Conservation (phyloP, 1,140 invertebrate genomes). For the Drosophila leontia region DNA sequence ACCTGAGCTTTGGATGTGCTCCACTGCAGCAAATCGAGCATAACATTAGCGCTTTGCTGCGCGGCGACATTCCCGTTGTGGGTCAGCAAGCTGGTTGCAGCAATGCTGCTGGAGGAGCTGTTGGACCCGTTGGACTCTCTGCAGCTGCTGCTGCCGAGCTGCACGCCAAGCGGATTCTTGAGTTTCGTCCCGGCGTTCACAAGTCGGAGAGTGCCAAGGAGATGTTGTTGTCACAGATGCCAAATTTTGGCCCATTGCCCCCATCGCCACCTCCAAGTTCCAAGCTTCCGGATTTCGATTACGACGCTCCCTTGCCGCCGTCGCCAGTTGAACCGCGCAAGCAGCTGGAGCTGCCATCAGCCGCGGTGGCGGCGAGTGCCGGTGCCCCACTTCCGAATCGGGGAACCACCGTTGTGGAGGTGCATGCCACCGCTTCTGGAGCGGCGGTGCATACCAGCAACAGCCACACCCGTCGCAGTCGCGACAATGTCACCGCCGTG, state of each 20-base stretch:
- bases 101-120: conserved; percentile 18
- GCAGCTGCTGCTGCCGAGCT: conserved; percentile 61
- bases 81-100: conserved; percentile 51
- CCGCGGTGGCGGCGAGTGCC: conserved; percentile 89
- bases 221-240: conserved; percentile 86
- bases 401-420: conserved; percentile 70
- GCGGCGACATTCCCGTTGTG: conserved; percentile 85
- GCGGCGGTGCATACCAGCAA: conserved; percentile 65
- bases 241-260: conserved; percentile 82
- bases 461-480: conserved; percentile 67
- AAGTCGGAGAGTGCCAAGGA: conserved; percentile 90
- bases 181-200: conserved; percentile 87
- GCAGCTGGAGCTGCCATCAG: conserved; percentile 87
- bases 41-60: conserved; percentile 87
- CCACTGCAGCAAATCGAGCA: conserved; percentile 88
- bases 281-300: conserved; percentile 78
- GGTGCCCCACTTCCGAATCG: conserved; percentile 44
- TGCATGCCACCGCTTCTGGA: conserved; percentile 73
- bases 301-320: conserved; percentile 90
- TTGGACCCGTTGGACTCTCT: conserved; percentile 11
- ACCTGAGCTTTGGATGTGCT: conserved; percentile 77
- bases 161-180: conserved; percentile 76
- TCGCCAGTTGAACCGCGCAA: conserved; percentile 86
- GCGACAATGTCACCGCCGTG: conserved; percentile 70
- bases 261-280: conserved; percentile 80